Conservation (phyloP, 2,797 vertebrate genomes). For the Sphaeramia orbicularis region DNA sequence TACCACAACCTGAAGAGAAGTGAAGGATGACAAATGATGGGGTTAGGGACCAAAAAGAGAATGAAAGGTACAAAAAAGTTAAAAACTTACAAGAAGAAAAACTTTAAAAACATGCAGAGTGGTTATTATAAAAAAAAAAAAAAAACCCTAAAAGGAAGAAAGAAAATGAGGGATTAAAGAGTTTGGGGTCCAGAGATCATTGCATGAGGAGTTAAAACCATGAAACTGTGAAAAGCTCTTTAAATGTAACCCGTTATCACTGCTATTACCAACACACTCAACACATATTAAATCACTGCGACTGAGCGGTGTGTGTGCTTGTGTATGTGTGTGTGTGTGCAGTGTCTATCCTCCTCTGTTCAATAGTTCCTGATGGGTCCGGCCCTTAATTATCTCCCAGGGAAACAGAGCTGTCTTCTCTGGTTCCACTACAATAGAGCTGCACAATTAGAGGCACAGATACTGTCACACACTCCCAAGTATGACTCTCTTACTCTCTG, state of each 20-base stretch:
- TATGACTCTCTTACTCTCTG: conserved; percentile 47
- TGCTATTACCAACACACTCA: conserved; percentile 71
- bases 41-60: background rate
- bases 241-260: conserved; percentile 76
- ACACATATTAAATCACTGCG: conserved; percentile 49
- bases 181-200: conserved; percentile 47
- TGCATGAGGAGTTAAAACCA: conserved; percentile 46
- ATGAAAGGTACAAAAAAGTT: background rate
- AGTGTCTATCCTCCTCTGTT: conserved; percentile 73
- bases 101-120: too few relatives aligned
- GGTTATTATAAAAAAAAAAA: too few relatives aligned
- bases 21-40: conserved; percentile 5
- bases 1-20: conserved; percentile 91
- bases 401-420: conserved; percentile 83
- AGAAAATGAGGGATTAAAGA: conserved; percentile 42
- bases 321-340: conserved; percentile 42
- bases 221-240: conserved; percentile 74
- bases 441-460: conserved; percentile 78
- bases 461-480: conserved; percentile 67
- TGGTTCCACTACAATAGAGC: conserved; percentile 84
- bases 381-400: conserved; percentile 82
- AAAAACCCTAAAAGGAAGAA: background rate
- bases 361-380: conserved; percentile 82
- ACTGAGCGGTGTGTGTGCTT: conserved; percentile 34
- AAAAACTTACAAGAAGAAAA: too few relatives aligned